These are phyloP conservation scores for Sebastiscus tertius DNA, from an alignment of 2,797 vertebrate genomes.

Conservation along the genomic window DNA sequence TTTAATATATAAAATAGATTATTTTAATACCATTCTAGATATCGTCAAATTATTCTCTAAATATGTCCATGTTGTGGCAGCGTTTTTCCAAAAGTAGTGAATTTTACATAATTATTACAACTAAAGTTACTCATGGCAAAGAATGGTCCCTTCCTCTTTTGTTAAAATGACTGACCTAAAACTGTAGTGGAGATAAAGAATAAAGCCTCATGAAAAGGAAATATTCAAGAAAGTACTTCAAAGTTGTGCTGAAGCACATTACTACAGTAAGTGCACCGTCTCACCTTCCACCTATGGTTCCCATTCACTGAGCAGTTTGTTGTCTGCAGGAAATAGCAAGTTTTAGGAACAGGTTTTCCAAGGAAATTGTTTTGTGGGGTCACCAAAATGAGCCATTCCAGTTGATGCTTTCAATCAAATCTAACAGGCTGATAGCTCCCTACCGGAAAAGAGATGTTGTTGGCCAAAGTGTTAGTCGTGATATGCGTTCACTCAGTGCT, in stretches of 20 bases:
- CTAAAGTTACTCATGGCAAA: neutral
- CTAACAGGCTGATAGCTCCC: neutral
- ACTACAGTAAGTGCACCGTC: neutral
- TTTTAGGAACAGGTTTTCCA: neutral
- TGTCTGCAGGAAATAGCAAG: neutral
- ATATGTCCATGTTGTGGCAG: neutral
- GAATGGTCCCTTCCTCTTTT: neutral
- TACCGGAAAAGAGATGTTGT: conserved; percentile 1
- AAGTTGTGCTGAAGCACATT: neutral
- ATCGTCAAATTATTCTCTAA: neutral
- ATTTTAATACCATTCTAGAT: neutral
- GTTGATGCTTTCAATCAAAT: conserved; percentile 24
- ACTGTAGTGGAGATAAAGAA: neutral
- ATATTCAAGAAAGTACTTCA: neutral
- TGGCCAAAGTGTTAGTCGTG: neutral
- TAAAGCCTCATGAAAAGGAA: neutral
- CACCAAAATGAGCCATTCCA: conserved; percentile 14
- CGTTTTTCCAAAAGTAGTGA: neutral
- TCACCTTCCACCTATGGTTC: neutral
- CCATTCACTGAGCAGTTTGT: neutral
- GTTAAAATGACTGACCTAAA: neutral
- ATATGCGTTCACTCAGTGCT: conserved; percentile 1
- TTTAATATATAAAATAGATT: conserved; percentile 20
- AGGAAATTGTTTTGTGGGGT: neutral
- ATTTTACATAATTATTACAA: neutral